A percentile compares a stretch with the other conserved stretches of the same genome.
phyloP scores from a whole-genome alignment of 2,888 invertebrate species.

The Tipula confusa region DNA sequence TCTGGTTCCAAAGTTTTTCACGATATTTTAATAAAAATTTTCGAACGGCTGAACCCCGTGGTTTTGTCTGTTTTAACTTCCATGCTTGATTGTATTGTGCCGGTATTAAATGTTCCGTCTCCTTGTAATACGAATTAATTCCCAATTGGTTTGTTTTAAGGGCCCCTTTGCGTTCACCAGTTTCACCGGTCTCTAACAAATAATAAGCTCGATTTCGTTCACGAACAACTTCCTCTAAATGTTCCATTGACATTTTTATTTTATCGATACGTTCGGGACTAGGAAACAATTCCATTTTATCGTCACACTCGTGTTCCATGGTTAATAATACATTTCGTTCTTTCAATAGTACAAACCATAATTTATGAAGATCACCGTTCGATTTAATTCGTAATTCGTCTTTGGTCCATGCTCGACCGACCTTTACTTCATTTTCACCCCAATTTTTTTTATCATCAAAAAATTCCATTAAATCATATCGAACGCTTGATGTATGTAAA shows the following conservation, averaged over 20 bases:
- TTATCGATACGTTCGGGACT: constrained; percentile 92
- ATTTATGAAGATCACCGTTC: constrained; percentile 90
- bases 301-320: constrained; percentile 81
- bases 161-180: constrained; percentile 69
- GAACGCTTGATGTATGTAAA: constrained; percentile 46
- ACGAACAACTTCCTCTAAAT: constrained; percentile 82
- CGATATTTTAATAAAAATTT: constrained; percentile 59
- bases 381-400: constrained; percentile 94
- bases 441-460: constrained; percentile 84
- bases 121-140: constrained; percentile 54
- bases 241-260: constrained; percentile 88
- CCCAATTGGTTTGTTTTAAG: constrained; percentile 59
- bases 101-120: constrained; percentile 62
- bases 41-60: constrained; percentile 57
- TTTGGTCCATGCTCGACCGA: constrained; percentile 80
- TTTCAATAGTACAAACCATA: constrained; percentile 89
- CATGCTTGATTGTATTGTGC: constrained; percentile 62
- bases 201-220: constrained; percentile 91
- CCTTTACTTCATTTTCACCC: constrained; percentile 67
- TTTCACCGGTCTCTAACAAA: constrained; percentile 81
- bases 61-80: constrained; percentile 55
- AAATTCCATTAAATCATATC: constrained; percentile 72
- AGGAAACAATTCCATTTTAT: constrained; percentile 67
- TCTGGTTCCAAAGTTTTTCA: constrained; percentile 60
- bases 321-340: constrained; percentile 96